Base-by-base conservation (phyloP, 2,113 vertebrate species). In the Colistium nudipinnis region DNA sequence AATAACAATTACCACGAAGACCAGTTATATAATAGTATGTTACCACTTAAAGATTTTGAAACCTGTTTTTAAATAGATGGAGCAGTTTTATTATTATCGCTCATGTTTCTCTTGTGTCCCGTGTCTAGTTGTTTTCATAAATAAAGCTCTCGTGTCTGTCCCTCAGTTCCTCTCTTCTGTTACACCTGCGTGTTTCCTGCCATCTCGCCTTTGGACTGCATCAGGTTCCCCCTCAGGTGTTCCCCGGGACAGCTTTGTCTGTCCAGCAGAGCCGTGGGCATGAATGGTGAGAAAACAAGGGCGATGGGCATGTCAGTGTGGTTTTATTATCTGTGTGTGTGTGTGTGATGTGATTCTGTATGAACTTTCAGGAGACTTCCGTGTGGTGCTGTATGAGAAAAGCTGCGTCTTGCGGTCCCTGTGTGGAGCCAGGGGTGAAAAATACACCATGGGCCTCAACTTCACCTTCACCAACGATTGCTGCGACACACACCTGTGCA, bases 121-220 rank as follows among this genome's bases (percentile, higher is more conserved):
- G 31, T 33, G 4, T 33, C 31, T 9, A 33, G 31, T 33, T 33
- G 31, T n/a, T n/a, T n/a, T n/a, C n/a, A n/a, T n/a, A n/a, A n/a
- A 12, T 11, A 36, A 36, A 36, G 11, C 10, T 36, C 7, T 12
- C 12, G 6, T 17, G 4, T 43, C 39, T 62, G 16, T 66, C 33
- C 64, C 57, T 44, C 76, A 94, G 92, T 70, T n/a, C 39, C 90
- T 25, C 85, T 94, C 70, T 88, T 87, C 69, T 94, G 93, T 45
- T 94, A 91, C 87, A 93, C 86, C 10, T 94, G 93, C 49, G 89
- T 93, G 33, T 93, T 94, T 31, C 93, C 93, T 0, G 39, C 91
- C 52, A 68, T 93, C 69, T 91, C 92, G 2, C 91, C 91, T 7
- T 51, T 91, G 81, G 88, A 92, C 62, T 94, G 92, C 73, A 90